These are phyloP conservation scores for Gerris buenoi DNA, from an alignment of 1,140 invertebrate species.

Conservation along the genomic window DNA sequence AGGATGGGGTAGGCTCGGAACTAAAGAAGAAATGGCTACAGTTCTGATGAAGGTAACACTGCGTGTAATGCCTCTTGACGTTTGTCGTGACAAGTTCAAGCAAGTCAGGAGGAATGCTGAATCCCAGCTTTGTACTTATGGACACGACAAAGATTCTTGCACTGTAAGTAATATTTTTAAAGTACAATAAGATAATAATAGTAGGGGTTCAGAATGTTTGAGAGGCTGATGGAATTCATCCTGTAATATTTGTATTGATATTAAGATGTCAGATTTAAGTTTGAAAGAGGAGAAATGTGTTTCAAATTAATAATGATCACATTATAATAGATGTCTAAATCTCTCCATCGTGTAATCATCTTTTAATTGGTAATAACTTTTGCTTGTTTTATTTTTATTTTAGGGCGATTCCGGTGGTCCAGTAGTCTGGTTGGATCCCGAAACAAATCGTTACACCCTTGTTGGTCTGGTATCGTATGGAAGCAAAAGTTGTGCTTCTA, in stretches of 20 bases:
- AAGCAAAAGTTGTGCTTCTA: constrained; percentile 30
- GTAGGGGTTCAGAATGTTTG: not conserved
- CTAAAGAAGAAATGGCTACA: constrained; percentile 36
- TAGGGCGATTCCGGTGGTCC: constrained; percentile 57
- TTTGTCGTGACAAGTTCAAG: constrained; percentile 30
- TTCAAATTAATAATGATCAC: not conserved
- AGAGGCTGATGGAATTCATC: not conserved
- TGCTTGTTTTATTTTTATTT: too few species aligned
- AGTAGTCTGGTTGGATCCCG: constrained; percentile 37
- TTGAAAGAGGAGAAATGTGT: not conserved
- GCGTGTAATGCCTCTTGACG: constrained; percentile 34
- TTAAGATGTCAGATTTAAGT: constrained; percentile 4
- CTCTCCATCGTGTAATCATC: not conserved
- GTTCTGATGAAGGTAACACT: constrained; percentile 40
- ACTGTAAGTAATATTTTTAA: constrained; percentile 32
- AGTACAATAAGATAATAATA: not conserved
- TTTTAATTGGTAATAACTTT: too few species aligned
- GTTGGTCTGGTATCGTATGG: constrained; percentile 41
- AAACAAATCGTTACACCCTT: constrained; percentile 30
- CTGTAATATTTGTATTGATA: not conserved
- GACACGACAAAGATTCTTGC: constrained; percentile 43
- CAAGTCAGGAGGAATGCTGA: constrained; percentile 14
- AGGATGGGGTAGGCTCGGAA: constrained; percentile 48
- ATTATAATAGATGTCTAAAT: not conserved
- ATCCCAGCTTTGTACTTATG: constrained; percentile 49